A percentile compares a stretch with the other conserved stretches of the same genome.
Evolutionary conservation across 2,888 invertebrate genomes (phyloP).

Genomic region (Pseudococcus viburni): DNA sequence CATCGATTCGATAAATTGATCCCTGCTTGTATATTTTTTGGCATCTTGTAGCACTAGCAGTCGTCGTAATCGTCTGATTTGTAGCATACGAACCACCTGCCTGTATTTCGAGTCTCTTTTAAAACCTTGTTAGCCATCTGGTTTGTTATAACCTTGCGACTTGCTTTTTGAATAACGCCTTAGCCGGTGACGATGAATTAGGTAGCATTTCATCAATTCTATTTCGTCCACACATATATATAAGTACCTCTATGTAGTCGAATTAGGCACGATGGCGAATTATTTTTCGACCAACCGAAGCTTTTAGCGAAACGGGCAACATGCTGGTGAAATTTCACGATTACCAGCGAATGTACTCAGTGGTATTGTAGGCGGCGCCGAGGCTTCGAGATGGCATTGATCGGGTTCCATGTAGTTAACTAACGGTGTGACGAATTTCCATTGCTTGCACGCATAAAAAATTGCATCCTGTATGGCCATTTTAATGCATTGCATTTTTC

Average conservation of each 20-base stretch:
- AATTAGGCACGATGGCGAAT: neutral
- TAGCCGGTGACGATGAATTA: neutral
- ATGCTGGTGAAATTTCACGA: neutral
- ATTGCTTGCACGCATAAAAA: slow-evolving; percentile 11
- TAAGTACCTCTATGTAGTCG: neutral
- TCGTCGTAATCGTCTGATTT: neutral
- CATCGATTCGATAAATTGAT: neutral
- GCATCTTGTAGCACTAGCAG: neutral
- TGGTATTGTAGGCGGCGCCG: slow-evolving; percentile 15
- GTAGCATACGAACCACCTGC: slow-evolving; percentile 39
- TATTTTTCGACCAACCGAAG: neutral
- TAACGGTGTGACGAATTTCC: slow-evolving; percentile 41
- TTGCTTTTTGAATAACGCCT: neutral
- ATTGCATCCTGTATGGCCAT: slow-evolving; percentile 33
- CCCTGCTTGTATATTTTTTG: neutral
- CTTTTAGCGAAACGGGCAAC: neutral
- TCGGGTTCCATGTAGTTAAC: neutral
- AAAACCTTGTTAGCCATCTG: slow-evolving; percentile 57
- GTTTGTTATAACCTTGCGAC: slow-evolving; percentile 32
- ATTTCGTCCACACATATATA: too few relatives aligned
- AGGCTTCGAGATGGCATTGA: slow-evolving; percentile 34
- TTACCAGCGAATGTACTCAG: neutral
- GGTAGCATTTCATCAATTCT: slow-evolving; percentile 1
- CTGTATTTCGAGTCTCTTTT: neutral
- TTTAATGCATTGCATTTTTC: neutral